Evolutionary conservation across 1,140 invertebrate species (phyloP).

Genomic region (Tribolium madens): DNA sequence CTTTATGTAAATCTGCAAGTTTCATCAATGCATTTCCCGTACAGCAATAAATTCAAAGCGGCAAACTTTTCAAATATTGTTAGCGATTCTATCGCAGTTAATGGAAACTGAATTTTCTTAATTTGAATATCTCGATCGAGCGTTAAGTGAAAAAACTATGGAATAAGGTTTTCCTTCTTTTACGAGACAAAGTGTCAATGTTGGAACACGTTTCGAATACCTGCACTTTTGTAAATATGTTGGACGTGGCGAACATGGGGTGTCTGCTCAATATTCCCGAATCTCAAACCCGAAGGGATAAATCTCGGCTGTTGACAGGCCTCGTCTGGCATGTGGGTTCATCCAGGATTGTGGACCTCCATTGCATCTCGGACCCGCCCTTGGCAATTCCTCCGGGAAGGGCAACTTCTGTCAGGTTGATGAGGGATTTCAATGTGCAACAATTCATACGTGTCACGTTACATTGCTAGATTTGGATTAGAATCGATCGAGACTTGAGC

Average conservation of each 20-base stretch:
- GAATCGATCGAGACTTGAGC: neutral
- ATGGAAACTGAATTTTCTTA: neutral
- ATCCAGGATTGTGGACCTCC: slow-evolving; percentile 43
- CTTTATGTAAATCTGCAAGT: neutral
- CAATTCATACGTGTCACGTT: slow-evolving; percentile 48
- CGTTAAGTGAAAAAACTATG: neutral
- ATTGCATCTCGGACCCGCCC: slow-evolving; percentile 27
- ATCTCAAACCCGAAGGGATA: slow-evolving; percentile 39
- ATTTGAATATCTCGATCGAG: neutral
- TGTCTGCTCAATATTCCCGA: slow-evolving; percentile 48
- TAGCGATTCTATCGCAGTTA: neutral
- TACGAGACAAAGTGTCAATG: neutral
- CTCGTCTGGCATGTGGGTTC: slow-evolving; percentile 43
- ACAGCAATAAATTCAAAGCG: neutral
- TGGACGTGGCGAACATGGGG: slow-evolving; percentile 23
- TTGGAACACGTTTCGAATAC: slow-evolving; percentile 3
- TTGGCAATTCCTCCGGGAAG: slow-evolving; percentile 20
- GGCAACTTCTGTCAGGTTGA: slow-evolving; percentile 47
- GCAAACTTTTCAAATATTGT: neutral
- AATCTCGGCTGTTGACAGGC: slow-evolving; percentile 46
- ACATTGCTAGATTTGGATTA: slow-evolving; percentile 20
- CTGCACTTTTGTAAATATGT: slow-evolving; percentile 8
- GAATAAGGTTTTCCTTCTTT: neutral
- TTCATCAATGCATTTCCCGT: neutral
- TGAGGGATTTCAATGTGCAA: slow-evolving; percentile 49